Percentiles rank a stretch among this genome's conserved stretches.
These are phyloP conservation scores for Darevskia nairensis DNA, from an alignment of 2,797 vertebrate species.

Conservation along the genomic window DNA sequence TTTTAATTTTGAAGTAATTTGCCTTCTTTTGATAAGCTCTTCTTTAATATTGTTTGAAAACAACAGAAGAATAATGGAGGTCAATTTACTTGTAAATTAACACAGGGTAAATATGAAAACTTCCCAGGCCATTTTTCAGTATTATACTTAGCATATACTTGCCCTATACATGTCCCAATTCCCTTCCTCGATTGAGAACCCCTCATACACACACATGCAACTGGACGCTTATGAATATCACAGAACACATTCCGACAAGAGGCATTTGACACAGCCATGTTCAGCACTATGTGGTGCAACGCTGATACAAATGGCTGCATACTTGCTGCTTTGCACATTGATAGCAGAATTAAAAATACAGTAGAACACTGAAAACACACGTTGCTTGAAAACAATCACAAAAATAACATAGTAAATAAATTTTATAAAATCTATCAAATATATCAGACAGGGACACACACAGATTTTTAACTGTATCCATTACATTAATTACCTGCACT, in stretches of 20 bases:
- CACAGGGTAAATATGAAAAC: constrained; percentile 11
- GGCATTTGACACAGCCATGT: background rate
- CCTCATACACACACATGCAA: background rate
- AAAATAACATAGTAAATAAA: background rate
- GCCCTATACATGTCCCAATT: background rate
- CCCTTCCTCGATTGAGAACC: background rate
- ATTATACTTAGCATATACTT: background rate
- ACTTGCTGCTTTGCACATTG: background rate
- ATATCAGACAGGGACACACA: background rate
- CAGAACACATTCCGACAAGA: background rate
- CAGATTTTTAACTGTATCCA: background rate
- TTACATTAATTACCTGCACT: constrained; percentile 83
- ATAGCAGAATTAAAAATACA: background rate
- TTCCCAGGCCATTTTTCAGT: constrained; percentile 6
- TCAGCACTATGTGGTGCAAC: background rate
- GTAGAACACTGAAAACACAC: background rate
- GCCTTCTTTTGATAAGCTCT: background rate
- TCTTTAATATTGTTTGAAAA: background rate
- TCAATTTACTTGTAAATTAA: constrained; percentile 35
- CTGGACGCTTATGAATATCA: background rate
- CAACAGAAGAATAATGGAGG: constrained; percentile 18
- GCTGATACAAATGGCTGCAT: background rate
- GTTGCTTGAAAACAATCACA: background rate
- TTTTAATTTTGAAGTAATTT: background rate
- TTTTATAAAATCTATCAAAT: background rate